Evolutionary conservation across 2,797 vertebrate genomes (phyloP), one percentile per base, ranked within the genome.

Genomic region (Sphenodon punctatus): DNA sequence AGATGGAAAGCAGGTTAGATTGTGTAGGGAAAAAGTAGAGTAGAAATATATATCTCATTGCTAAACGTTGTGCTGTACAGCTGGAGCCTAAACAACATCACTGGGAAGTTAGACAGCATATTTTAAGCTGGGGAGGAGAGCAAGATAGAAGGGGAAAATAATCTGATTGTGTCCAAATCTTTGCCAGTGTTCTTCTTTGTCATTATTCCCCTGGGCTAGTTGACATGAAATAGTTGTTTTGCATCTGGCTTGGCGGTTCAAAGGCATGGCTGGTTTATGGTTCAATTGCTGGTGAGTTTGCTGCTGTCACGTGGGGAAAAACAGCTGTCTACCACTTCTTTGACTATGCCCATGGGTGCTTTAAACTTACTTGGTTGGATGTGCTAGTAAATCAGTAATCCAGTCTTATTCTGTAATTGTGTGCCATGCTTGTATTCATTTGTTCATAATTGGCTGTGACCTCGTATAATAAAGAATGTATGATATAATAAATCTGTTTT

Each of bases 21-120:
- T 51, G 70, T 67, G 63, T 38, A 78, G 80, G 25, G 60, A 27
- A 71, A 81, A 71, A 15, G 34, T 63, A 43, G 13, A 63, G 0
- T 25, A 42, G 55, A 43, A 88, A 36, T 46, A 42, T 63, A 74
- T 32, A 48, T 51, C n/a, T n/a, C n/a, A n/a, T 80, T 64, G 71
- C 58, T 41, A 43, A 27, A 76, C 86, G 75, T 74, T 74, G 43
- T 60, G 27, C 6, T 22, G 36, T 75, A 2, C 23, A 43, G n/a
- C 63, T 58, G 49, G 11, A 73, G n/a, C 12, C 22, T n/a, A 64
- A 53, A 38, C 45, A 67, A 39, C 10, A 41, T n/a, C 38, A 3
- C 0, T 16, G 15, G 15, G 13, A 8, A 9, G 46, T 53, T 51
- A 30, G 27, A n/a, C n/a, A n/a, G n/a, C n/a, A n/a, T n/a, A n/a